Evolutionary conservation across 2,888 invertebrate species (phyloP), one percentile per base, ranked within the genome.

Genomic region (Scaptomyza caliginosa): DNA sequence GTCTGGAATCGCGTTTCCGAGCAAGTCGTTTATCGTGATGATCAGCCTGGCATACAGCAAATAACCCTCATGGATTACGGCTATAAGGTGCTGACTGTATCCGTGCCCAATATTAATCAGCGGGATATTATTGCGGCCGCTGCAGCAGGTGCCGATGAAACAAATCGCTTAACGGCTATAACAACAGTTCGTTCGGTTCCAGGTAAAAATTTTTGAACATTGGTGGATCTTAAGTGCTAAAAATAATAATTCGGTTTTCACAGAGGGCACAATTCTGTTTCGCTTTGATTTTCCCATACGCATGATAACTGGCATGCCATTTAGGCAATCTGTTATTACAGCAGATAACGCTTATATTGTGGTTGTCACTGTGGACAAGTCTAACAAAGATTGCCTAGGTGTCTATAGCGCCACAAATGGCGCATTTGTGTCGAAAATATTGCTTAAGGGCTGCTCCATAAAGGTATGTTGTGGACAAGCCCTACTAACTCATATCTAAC

Each of bases 381-480:
- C 94, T 0, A 95, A 94, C 45, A 93, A 95, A 69, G 98, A 98
- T 89, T 96, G 96, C 55, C 92, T 98, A 1, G 95, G 95, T 55
- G 95, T 98, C 0, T 96, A 96, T 89, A 96, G 95, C 82, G 95
- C 96, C 0, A 94, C 94, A 67, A 96, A 94, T 39, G 98, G 98
- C 0, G 93, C 93, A 11, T 90, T 90, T 4, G 88, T 93, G 3
- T 91, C 93, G 10, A 92, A 92, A 74, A 92, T 93, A 55, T 77
- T 92, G 11, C 84, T 93, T 1, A 92, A 92, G 79, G 91, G 91
- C 7, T 93, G 93, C 67, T 90, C 91, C 19, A 93, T 93, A 56
- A 95, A 94, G 90, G 94, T 94, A 89, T 62, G 62, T 49, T 16
- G 4, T 8, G 4, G 8, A 2, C 2, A 1, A 11, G 0, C 4